Evolutionary conservation across 2,797 vertebrate species (phyloP), one percentile per base, ranked within the genome.

Genomic region (Sebastes trivittatus): DNA sequence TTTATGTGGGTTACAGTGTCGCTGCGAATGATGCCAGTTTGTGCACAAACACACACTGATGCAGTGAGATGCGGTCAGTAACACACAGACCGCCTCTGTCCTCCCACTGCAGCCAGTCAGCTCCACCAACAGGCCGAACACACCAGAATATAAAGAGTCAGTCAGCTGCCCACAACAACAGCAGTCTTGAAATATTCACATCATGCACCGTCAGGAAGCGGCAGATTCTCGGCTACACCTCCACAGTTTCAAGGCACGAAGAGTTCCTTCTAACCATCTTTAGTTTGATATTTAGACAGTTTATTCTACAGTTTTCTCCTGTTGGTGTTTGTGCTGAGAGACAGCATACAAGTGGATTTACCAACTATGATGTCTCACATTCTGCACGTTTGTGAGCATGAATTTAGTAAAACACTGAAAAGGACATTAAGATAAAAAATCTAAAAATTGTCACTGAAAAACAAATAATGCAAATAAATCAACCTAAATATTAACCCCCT

Each of bases 1-100:
- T 77, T 65, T 61, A 60, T 23, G 16, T 70, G 63, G 74, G 52
- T 66, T 70, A 70, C 65, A 62, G 71, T 74, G 78, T 80, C 82
- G 72, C 4, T 72, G 68, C 46, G n/a, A 22, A 58, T 56, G n/a
- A 62, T 18, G 46, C 42, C 49, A 11, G 29, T 32, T 14, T 30
- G 11, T 70, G 61, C 69, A 23, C 30, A 66, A 56, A 63, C 81
- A 66, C 80, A 71, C 73, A 52, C 46, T 61, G 68, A 46, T 5
- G 32, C 65, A 14, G 25, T 42, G 27, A 11, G 58, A 64, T 66
- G 70, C 27, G 6, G 34, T 61, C 38, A 46, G 38, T 18, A 13
- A 68, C 49, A 60, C 80, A 69, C 63, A 60, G 27, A 9, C 76
- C 30, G 65, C 18, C 29, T 54, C 61, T 71, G 65, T 80, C 78